phyloP scores from a whole-genome alignment of 2,888 invertebrate genomes.

The Harmothoe impar region DNA sequence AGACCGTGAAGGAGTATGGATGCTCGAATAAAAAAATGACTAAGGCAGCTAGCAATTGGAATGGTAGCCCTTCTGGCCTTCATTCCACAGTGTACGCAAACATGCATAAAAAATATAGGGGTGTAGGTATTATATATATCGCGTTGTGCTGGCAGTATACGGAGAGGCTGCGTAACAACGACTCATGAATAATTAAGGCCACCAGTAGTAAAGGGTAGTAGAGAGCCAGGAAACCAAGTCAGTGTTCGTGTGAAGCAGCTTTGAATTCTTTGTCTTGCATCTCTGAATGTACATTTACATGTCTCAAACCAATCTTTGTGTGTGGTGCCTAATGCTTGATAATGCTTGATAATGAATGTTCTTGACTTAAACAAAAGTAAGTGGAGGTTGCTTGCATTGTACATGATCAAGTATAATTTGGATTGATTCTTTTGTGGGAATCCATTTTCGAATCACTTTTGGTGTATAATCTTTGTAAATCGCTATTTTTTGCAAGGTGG shows the following conservation, averaged over 20 bases:
- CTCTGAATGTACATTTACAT: background rate
- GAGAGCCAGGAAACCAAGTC: slow-evolving; percentile 22
- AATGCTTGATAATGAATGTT: slow-evolving; percentile 2
- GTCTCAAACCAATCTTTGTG: background rate
- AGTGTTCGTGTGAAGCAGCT: slow-evolving; percentile 26
- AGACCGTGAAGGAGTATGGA: slow-evolving; percentile 10
- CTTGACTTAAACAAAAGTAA: background rate
- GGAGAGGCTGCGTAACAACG: slow-evolving; percentile 13
- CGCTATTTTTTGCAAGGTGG: background rate
- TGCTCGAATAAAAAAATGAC: slow-evolving; percentile 23
- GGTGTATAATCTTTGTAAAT: background rate
- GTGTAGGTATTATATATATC: slow-evolving; percentile 31
- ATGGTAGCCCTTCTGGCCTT: background rate
- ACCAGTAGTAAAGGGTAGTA: background rate
- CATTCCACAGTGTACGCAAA: slow-evolving; percentile 35
- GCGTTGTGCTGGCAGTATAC: slow-evolving; percentile 21
- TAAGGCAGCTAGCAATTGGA: slow-evolving; percentile 30
- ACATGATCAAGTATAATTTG: background rate
- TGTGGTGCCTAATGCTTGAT: slow-evolving; percentile 29
- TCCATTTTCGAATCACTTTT: background rate
- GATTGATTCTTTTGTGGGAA: background rate
- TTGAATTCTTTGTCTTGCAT: slow-evolving; percentile 1
- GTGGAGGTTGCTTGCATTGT: too few relatives aligned
- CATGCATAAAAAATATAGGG: slow-evolving; percentile 41
- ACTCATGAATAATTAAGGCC: slow-evolving; percentile 1